Base-by-base conservation (phyloP, 2,888 invertebrate genomes). In the Acleris cristana region DNA sequence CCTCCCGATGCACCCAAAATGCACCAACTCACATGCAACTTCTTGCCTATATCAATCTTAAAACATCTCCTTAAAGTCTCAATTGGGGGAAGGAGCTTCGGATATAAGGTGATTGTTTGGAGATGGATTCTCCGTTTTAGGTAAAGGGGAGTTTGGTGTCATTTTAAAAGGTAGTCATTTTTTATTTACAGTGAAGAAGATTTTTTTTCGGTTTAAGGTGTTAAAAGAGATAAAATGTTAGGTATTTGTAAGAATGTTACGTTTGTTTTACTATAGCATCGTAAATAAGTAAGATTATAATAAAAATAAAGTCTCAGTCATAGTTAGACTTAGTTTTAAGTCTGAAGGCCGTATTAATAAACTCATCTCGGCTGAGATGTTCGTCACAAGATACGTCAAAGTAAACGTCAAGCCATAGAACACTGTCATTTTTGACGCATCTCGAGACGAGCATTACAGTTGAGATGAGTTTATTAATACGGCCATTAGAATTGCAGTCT, bases 51-150 rank as follows among this genome's bases (percentile, higher is more conserved):
- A 26, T 48, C 30, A 45, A 44, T 44, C 61, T 30, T 56, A 26
- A 55, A 14, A 10, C 30, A 8, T n/a, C 8, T 10, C 0, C 3
- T 16, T 51, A 19, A 51, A 18, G 49, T 56, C 21, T 5, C 19
- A 51, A 61, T 6, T 51, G 0, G 3, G 0, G 5, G 2, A 8
- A 5, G 7, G 23, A 10, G n/a, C 18, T 45, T 18, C 1, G 26
- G 10, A 6, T 21, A 19, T 30, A 44, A 14, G 5, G 18, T 5
- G n/a, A 26, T 23, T 16, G 6, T 56, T 57, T 51, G n/a, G 4
- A 19, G 55, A 60, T 59, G 60, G 60, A 65, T 61, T 60, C 60
- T 61, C 60, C 65, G 65, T 66, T 66, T 61, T 44, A 62, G 66
- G 61, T 44, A 57, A 66, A 62, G 66, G 57, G 58, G 56, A 16